Evolutionary conservation across 2,888 invertebrate species (phyloP), one percentile per base, ranked within the genome.

Genomic region (Oscheius sp.): DNA sequence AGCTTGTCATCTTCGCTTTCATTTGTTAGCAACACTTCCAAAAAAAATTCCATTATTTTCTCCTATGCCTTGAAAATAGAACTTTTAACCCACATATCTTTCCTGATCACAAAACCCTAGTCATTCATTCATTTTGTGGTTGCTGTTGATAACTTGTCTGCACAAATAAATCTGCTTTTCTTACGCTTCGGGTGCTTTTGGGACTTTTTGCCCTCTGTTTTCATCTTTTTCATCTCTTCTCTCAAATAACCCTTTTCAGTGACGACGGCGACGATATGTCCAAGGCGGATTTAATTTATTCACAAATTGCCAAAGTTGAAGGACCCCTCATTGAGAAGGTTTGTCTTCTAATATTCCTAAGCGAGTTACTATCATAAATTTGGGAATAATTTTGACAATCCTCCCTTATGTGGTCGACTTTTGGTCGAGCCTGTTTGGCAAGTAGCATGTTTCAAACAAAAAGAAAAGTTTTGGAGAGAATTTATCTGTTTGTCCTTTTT

Each of bases 301-400:
- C 25, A 10, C 33, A 58, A 46, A 67, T 67, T 17, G 57, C 67
- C 33, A 17, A 67, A 45, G 39, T 12, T 4, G 48, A 67, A 15
- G 67, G 67, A 33, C 67, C 58, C 27, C 17, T 48, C 20, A 67
- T 67, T 8, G 42, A 66, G 17, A 53, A 66, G 66, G 66, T 66
- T 31, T 8, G 57, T n/a, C 17, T 6, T 12, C n/a, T 31, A 20
- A 17, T 5, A 6, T 12, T 27, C 6, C 46, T 15, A n/a, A 45
- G 12, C n/a, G n/a, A n/a, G n/a, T n/a, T n/a, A n/a, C n/a, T n/a
- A n/a, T n/a, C n/a, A n/a, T n/a, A n/a, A n/a, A n/a, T n/a, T n/a
- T n/a, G n/a, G n/a, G n/a, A n/a, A n/a, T n/a, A n/a, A n/a, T n/a
- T n/a, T n/a, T n/a, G n/a, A n/a, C n/a, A n/a, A n/a, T n/a, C n/a